Base-by-base conservation (phyloP, 2,113 vertebrate species). In the Benthochromis sp. region DNA sequence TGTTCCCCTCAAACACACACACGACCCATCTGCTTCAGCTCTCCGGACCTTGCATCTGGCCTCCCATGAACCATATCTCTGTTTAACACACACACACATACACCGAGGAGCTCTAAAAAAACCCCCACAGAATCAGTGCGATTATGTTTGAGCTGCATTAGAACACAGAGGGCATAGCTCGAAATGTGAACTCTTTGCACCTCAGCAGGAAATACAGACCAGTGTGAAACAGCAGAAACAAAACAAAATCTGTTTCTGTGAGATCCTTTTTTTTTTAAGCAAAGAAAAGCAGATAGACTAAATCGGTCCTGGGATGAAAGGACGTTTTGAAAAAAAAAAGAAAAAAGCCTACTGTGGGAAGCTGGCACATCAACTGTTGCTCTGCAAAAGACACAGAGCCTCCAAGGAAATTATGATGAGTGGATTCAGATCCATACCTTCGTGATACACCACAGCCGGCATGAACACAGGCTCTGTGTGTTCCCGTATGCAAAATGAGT, bases 21-120 rank as follows among this genome's bases (percentile, higher is more conserved):
- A 78, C 63, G 9, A 90, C 89, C 94, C 94, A 96, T 96, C 93
- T 95, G 94, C 92, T 81, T 89, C 90, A 80, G 57, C 90, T 94
- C 89, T 81, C 40, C 57, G 89, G 88, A 90, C 87, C 87, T 84
- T 82, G 89, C 93, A 94, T 92, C 92, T 91, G 93, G 91, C 84
- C 90, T 86, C 81, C 87, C 83, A 66, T 90, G 91, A 92, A 93
- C 94, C 89, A 81, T 84, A 92, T 90, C 89, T 92, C 83, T 87
- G 29, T 76, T 86, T 66, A 80, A 31, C 69, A 59, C 36, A 84
- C 54, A 52, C 43, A 53, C 43, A 53, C 36, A 66, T 38, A 66
- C 61, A 69, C 84, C 6, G 9, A 63, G 82, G 63, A 81, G 83
- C 34, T 80, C 76, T 27, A 81, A 82, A 82, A 71, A 71, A 57